Evolutionary conservation across 2,113 vertebrate species (phyloP), one percentile per base, ranked within the genome.

Genomic region (Gadus macrocephalus): DNA sequence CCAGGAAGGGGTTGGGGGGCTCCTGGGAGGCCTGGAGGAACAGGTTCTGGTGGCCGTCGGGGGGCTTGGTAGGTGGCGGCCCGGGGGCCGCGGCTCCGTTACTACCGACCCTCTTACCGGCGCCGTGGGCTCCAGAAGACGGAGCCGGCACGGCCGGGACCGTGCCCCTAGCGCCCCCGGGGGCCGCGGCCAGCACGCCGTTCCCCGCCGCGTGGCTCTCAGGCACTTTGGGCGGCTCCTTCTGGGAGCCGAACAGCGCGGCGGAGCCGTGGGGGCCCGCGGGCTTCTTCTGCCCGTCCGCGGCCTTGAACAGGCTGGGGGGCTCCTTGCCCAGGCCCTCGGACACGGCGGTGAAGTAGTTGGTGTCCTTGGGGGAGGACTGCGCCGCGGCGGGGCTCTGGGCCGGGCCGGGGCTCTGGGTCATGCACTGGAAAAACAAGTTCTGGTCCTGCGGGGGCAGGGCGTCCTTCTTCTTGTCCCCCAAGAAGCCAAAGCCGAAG

Each of bases 391-490:
- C 38, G 17, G 83, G 75, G 68, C 66, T 85, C 31, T 82, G 73
- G 78, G 89, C 93, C 61, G 92, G 89, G 75, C 93, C 90, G 86
- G 95, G 88, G 81, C 91, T 96, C 89, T 98, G 95, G 63, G 94
- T 94, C 96, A 99, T 98, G 84, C 95, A 98, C 70, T 98, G 96
- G 89, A 99, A 97, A 94, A 99, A 99, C 76, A 99, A 91, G 90
- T 99, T 99, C 87, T 96, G 95, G 79, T 96, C 94, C 85, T 93
- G 95, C 81, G 84, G 79, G 12, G 85, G 64, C 70, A 84, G 82
- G 64, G 88, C 71, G 67, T 95, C 94, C 61, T 86, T 88, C 84
- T 92, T 88, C 84, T 92, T 90, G 71, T 83, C 85, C 74, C 88
- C 88, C n/a, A 91, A 90, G 88, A 98, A 97, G 68, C 93, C 79